Conservation (phyloP, 2,888 invertebrate genomes). For the Hemaris fuciformis region DNA sequence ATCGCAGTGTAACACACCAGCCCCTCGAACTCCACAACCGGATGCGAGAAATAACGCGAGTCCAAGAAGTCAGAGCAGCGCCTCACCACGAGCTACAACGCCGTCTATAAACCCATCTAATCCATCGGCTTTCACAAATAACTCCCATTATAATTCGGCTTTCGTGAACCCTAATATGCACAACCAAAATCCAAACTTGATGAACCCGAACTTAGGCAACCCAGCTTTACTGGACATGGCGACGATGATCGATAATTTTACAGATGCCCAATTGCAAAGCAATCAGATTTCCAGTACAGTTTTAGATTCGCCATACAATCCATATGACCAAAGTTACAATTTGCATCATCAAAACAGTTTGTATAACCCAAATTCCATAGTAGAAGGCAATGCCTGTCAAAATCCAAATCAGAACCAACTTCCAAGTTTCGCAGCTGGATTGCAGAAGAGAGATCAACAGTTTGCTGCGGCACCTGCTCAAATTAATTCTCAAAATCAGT, state of each 20-base stretch:
- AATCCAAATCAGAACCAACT: slow-evolving; percentile 68
- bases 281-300: slow-evolving; percentile 93
- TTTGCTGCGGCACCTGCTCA: slow-evolving; percentile 41
- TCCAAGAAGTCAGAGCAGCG: slow-evolving; percentile 78
- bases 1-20: slow-evolving; percentile 54
- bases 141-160: slow-evolving; percentile 67
- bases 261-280: slow-evolving; percentile 89
- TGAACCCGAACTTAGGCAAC: slow-evolving; percentile 74
- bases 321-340: slow-evolving; percentile 84
- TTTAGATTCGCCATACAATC: slow-evolving; percentile 85
- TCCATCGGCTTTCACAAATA: slow-evolving; percentile 61
- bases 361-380: slow-evolving; percentile 79
- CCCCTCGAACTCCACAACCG: slow-evolving; percentile 70
- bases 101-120: slow-evolving; percentile 67
- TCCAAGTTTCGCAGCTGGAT: slow-evolving; percentile 66
- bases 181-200: slow-evolving; percentile 64
- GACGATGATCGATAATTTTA: slow-evolving; percentile 88
- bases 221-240: slow-evolving; percentile 87
- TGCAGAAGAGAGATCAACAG: slow-evolving; percentile 67
- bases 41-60: slow-evolving; percentile 68
- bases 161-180: slow-evolving; percentile 75
- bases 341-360: slow-evolving; percentile 84
- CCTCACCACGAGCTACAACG: slow-evolving; percentile 77
- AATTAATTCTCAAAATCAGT: slow-evolving; percentile 59
- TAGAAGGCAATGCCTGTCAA: slow-evolving; percentile 67